These are phyloP conservation scores for Drosophila glabriapex DNA, from an alignment of 2,888 invertebrate genomes.

Conservation along the genomic window DNA sequence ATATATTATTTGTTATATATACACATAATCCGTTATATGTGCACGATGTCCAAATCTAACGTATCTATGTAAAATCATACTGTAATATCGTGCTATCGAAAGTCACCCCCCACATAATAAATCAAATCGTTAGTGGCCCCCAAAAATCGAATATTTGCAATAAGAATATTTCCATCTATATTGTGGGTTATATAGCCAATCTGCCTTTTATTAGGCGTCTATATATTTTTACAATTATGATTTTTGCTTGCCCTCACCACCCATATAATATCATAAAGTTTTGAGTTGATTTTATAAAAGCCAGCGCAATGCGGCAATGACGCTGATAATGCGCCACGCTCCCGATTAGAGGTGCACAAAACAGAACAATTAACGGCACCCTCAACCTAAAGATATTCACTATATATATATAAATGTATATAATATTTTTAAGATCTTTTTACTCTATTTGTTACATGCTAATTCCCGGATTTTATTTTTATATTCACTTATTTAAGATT, in stretches of 20 bases:
- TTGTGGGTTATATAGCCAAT: conserved; percentile 44
- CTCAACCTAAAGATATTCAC: conserved; percentile 4
- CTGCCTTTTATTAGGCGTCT: conserved; percentile 50
- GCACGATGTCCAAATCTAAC: conserved; percentile 19
- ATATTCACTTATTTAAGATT: background rate
- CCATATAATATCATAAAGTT: conserved; percentile 59
- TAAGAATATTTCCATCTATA: conserved; percentile 40
- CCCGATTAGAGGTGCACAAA: conserved; percentile 37
- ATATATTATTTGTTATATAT: conserved; percentile 36
- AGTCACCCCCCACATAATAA: conserved; percentile 17
- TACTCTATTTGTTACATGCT: background rate
- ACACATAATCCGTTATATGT: conserved; percentile 9
- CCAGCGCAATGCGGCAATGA: conserved; percentile 7
- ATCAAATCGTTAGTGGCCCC: conserved; percentile 48
- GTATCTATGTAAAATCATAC: conserved; percentile 21
- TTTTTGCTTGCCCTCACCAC: conserved; percentile 26
- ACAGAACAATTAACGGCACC: conserved; percentile 30
- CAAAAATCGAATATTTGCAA: conserved; percentile 25
- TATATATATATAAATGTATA: background rate
- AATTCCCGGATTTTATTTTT: conserved; percentile 10
- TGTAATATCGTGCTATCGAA: conserved; percentile 23
- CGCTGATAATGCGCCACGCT: conserved; percentile 55
- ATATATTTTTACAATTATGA: conserved; percentile 52
- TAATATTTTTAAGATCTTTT: background rate
- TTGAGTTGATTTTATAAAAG: conserved; percentile 64